Evolutionary conservation across 2,797 vertebrate species (phyloP), one percentile per base, ranked within the genome.

Genomic region (Pygocentrus nattereri): DNA sequence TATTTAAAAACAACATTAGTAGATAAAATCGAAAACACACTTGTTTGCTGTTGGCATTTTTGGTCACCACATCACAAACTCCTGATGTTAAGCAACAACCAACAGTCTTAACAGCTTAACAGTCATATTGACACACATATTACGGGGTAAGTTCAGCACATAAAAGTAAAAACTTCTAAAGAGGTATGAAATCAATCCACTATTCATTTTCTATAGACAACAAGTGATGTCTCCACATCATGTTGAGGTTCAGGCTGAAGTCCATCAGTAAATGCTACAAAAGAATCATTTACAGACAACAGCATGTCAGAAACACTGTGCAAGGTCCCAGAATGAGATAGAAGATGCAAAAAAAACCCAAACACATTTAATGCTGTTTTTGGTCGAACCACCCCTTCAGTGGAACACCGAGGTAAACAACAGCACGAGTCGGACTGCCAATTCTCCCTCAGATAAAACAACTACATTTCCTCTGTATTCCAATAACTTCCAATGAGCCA

Each of bases 401-500:
- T n/a, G n/a, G n/a, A 62, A 19, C 16, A 13, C 27, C 84, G 10
- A n/a, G 11, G 27, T 52, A 44, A 72, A 56, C 41, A 25, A 30
- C 30, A 23, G 13, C 59, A 62, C 5, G 13, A 12, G 59, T 15
- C 23, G 3, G 27, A 31, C 59, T 62, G 59, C 59, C 59, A 62
- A 31, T 62, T 30, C 27, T 62, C 27, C 58, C 61, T 12, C 8
- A n/a, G 6, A 11, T 25, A 19, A 59, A 71, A 52, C 25, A 30
- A 30, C 49, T 49, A 25, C 21, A 70, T 31, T 69, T 16, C 31
- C 3, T 58, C 3, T 15, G 49, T 12, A 62, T 77, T 49, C 75
- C 75, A 76, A 64, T 11, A 56, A 78, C 62, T 19, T 65, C 30
- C 23, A 78, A 69, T 13, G n/a, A 78, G 30, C 76, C 52, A 52